Percentiles rank a stretch among this genome's conserved stretches.
Evolutionary conservation across 2,113 vertebrate species (phyloP).

Genomic region (Melanostigma gelatinosum): DNA sequence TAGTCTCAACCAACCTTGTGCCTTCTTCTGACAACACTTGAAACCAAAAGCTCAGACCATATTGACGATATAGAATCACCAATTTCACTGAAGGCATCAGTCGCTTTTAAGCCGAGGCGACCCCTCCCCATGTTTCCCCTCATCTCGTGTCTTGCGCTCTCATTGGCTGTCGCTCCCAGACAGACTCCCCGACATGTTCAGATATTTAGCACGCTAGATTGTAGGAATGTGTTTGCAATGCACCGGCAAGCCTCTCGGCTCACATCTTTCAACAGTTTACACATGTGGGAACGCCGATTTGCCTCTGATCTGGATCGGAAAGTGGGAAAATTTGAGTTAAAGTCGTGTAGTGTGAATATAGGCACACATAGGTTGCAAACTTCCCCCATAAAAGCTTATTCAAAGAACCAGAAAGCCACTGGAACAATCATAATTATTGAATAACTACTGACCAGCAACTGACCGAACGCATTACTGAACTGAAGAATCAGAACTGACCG

Average conservation of each 20-base stretch:
- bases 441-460: not conserved
- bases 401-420: not conserved
- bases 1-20: not conserved
- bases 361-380: not conserved
- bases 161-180: not conserved
- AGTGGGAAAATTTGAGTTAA: too few relatives aligned
- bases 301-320: too few relatives aligned
- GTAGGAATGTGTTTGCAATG: not conserved
- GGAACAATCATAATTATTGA: not conserved
- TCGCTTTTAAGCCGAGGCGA: not conserved
- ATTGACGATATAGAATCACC: not conserved
- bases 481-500: not conserved
- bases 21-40: too few relatives aligned
- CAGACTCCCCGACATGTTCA: not conserved
- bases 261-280: constrained; percentile 51
- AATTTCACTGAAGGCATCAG: not conserved
- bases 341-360: too few relatives aligned
- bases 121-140: not conserved
- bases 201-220: not conserved
- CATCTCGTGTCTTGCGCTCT: not conserved
- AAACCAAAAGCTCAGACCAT: not conserved
- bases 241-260: not conserved
- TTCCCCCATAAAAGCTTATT: not conserved
- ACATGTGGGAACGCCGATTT: too few relatives aligned
- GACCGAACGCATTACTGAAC: not conserved